A percentile compares a stretch with the other conserved stretches of the same genome.
phyloP scores from a whole-genome alignment of 2,888 invertebrate species.

The Amiota mariae region DNA sequence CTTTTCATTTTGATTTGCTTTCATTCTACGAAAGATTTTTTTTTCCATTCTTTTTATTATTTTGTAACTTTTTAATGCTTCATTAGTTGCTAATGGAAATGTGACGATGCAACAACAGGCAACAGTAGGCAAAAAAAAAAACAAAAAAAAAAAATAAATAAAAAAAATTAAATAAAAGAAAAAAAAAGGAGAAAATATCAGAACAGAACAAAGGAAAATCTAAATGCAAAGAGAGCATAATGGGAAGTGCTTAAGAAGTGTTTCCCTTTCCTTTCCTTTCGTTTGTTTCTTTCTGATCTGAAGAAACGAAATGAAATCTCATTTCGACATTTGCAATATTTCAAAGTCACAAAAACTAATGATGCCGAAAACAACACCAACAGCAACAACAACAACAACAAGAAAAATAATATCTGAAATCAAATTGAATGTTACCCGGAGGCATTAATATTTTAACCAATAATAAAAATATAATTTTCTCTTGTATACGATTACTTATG shows the following conservation, averaged over 20 bases:
- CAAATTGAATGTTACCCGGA: too few species aligned
- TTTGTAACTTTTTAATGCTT: constrained; percentile 64
- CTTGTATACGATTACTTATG: too few species aligned
- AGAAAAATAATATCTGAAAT: too few species aligned
- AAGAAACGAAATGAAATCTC: not conserved
- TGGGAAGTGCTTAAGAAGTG: constrained; percentile 10
- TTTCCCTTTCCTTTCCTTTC: not conserved
- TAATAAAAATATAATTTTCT: too few species aligned
- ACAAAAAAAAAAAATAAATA: not conserved
- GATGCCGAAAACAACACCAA: constrained; percentile 5
- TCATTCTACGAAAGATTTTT: constrained; percentile 11
- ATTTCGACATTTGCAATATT: constrained; percentile 1
- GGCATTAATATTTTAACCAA: too few species aligned
- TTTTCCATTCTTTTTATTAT: constrained; percentile 19
- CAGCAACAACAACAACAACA: too few species aligned
- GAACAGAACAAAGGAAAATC: not conserved
- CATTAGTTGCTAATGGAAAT: constrained; percentile 67
- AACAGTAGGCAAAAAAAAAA: too few species aligned
- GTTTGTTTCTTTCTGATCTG: not conserved
- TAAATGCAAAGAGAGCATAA: not conserved
- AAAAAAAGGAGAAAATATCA: too few species aligned
- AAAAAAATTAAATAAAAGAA: not conserved
- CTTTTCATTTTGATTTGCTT: constrained; percentile 33
- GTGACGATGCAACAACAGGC: constrained; percentile 42
- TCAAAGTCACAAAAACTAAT: constrained; percentile 24